Evolutionary conservation across 2,797 vertebrate genomes (phyloP).

Genomic region (Myotis myotis): DNA sequence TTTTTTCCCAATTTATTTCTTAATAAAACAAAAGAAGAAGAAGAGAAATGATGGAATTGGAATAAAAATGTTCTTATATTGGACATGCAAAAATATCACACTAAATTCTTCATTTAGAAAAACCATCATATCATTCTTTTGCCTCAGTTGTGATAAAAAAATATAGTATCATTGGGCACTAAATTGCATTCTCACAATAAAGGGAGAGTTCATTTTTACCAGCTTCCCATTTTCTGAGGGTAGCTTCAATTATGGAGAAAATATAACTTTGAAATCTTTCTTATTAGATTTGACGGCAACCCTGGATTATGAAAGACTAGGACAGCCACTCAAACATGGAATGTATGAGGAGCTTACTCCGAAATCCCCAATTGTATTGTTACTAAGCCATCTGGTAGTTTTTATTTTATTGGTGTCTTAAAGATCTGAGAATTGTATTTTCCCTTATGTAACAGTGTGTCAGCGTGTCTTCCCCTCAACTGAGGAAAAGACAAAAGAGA

Average conservation of each 20-base stretch:
- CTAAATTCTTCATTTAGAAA: conserved; percentile 66
- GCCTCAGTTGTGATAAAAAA: conserved; percentile 50
- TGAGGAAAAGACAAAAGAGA: conserved; percentile 44
- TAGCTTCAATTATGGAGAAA: conserved; percentile 61
- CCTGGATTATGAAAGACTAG: conserved; percentile 50
- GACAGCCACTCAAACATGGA: background rate
- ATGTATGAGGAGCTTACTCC: background rate
- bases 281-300: conserved; percentile 59
- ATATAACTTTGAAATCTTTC: conserved; percentile 61
- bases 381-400: conserved; percentile 11
- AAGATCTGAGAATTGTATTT: background rate
- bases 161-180: conserved; percentile 46
- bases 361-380: background rate
- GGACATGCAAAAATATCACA: conserved; percentile 40
- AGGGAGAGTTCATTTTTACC: conserved; percentile 56
- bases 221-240: conserved; percentile 62
- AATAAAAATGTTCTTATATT: conserved; percentile 31
- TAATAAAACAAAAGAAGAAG: conserved; percentile 39
- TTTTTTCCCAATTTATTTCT: background rate
- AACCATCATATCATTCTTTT: conserved; percentile 53
- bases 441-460: background rate
- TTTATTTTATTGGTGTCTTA: background rate
- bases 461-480: background rate
- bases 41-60: conserved; percentile 26
- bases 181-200: conserved; percentile 53